Conservation (phyloP, 2,113 vertebrate species). For the Ptilonorhynchus violaceus region DNA sequence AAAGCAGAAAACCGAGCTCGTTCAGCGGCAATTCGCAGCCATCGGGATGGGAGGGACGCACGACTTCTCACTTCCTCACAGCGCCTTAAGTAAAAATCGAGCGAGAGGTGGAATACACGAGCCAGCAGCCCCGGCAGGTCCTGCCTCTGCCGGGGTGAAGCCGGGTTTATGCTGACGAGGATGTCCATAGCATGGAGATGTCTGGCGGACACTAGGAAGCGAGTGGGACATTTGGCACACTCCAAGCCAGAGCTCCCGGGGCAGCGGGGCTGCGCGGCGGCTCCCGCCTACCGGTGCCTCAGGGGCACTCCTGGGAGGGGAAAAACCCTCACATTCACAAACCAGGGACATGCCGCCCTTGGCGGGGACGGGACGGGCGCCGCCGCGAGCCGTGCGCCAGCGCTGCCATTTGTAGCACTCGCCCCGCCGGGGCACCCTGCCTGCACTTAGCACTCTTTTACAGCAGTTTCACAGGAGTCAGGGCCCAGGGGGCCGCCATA, state of each 20-base stretch:
- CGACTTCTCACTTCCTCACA: neutral
- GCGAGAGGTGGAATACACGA: accelerated
- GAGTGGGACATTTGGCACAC: accelerated
- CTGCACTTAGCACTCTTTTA: neutral
- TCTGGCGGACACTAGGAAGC: accelerated
- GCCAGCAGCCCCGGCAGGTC: neutral
- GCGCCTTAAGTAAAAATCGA: neutral
- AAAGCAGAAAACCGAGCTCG: neutral
- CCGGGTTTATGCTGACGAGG: accelerated
- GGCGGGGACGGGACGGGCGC: accelerated
- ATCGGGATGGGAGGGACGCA: neutral
- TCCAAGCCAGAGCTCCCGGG: neutral
- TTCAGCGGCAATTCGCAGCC: neutral
- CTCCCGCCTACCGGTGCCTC: neutral
- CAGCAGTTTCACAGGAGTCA: neutral
- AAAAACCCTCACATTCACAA: accelerated
- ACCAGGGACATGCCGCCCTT: accelerated
- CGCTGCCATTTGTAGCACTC: neutral
- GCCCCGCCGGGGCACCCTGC: accelerated
- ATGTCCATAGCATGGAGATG: accelerated
- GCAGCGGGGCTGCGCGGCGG: accelerated
- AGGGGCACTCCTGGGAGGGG: no score
- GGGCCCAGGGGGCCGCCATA: accelerated
- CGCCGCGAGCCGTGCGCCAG: accelerated
- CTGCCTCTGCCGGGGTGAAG: no score